Evolutionary conservation across 2,888 invertebrate genomes (phyloP).

Genomic region (Dryobota labecula): DNA sequence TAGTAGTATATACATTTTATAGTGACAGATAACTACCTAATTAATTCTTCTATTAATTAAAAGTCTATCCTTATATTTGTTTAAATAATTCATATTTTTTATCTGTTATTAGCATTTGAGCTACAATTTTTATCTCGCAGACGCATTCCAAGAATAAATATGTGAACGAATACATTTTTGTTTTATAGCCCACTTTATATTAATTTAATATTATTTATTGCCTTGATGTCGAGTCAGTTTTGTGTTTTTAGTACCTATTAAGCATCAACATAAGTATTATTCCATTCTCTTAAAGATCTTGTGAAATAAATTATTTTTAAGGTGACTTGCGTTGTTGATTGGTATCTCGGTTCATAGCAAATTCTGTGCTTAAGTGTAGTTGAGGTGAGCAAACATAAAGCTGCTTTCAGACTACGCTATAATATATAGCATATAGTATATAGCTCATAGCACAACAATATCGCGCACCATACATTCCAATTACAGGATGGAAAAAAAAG

Average conservation of each 20-base stretch:
- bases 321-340: slow-evolving; percentile 3
- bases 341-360: slow-evolving; percentile 31
- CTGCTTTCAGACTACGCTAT: no score
- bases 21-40: slow-evolving; percentile 56
- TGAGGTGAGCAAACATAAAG: slow-evolving; percentile 47
- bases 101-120: slow-evolving; percentile 57
- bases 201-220: slow-evolving; percentile 65
- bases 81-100: slow-evolving; percentile 68
- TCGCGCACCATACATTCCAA: no score
- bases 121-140: slow-evolving; percentile 60
- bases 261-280: slow-evolving; percentile 39
- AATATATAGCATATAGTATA: no score
- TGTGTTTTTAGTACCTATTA: slow-evolving; percentile 52
- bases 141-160: slow-evolving; percentile 60
- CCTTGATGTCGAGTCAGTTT: slow-evolving; percentile 42
- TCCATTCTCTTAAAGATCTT: slow-evolving; percentile 47
- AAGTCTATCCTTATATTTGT: slow-evolving; percentile 60
- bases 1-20: slow-evolving; percentile 29
- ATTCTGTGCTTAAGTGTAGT: slow-evolving; percentile 25
- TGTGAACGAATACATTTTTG: slow-evolving; percentile 55
- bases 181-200: slow-evolving; percentile 66
- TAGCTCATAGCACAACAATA: no score
- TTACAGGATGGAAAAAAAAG: no score
- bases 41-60: slow-evolving; percentile 72
- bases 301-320: slow-evolving; percentile 47